Evolutionary conservation across 2,888 invertebrate species (phyloP), one percentile per base, ranked within the genome.

Genomic region (Oconnorella tubifera): DNA sequence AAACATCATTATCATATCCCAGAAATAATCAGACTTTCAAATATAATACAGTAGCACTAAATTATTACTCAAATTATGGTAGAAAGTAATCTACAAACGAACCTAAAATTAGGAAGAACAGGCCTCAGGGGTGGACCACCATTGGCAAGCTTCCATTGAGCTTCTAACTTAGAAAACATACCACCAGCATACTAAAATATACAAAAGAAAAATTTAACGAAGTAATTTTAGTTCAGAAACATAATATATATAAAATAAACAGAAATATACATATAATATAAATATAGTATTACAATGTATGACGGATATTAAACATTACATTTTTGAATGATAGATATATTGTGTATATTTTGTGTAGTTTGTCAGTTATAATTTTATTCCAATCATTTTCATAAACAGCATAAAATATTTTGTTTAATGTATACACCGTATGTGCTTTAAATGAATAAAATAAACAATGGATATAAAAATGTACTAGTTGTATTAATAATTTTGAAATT

Each of bases 131-230:
- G 64, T 19, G 66, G 66, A 14, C 64, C 63, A 51, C 63, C 63
- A 40, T 70, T 65, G 19, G 62, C 57, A 31, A 67, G 62, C 55
- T 74, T 79, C 79, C 79, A 80, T 61, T 79, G 80, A 48, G 75
- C 73, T 51, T 81, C 80, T 28, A 81, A 70, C 33, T 74, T 75
- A 61, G 77, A 76, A 67, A 74, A 80, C 27, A 77, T 70, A 2
- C 81, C 80, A 10, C 80, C 81, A 61, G 74, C 72, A 73, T 73
- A 78, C 80, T 81, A 40, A 10, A 40, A 10, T 14, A 40, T 19
- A 40, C 40, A 40, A 40, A 19, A 19, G 40, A 40, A 40, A 10
- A 40, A 40, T 14, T 40, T 40, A 40, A 40, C 40, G 40, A 40
- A 19, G n/a, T n/a, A n/a, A n/a, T n/a, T n/a, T n/a, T n/a, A n/a